Evolutionary conservation across 2,888 invertebrate genomes (phyloP).

Genomic region (Cabera pusaria): DNA sequence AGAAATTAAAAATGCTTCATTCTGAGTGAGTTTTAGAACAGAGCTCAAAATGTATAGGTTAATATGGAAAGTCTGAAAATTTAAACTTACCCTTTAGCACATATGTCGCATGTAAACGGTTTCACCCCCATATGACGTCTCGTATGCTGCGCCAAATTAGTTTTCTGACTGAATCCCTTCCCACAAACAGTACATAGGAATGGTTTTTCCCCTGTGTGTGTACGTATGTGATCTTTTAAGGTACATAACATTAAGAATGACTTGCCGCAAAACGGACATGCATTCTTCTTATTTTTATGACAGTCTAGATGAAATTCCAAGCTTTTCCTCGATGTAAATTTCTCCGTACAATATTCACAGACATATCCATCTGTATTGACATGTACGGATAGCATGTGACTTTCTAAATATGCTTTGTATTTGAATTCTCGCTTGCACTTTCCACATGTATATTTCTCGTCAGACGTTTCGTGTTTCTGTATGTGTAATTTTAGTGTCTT

Average conservation of each 20-base stretch:
- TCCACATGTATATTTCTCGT: conserved; percentile 52
- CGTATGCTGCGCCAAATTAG: conserved; percentile 83
- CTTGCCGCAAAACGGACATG: conserved; percentile 72
- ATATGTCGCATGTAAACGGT: conserved; percentile 69
- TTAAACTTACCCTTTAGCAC: conserved; percentile 58
- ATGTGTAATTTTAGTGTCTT: conserved; percentile 56
- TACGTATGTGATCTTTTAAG: conserved; percentile 82
- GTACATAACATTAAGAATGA: conserved; percentile 80
- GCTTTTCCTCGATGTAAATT: conserved; percentile 64
- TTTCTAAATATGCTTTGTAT: conserved; percentile 78
- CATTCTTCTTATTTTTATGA: conserved; percentile 76
- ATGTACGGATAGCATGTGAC: conserved; percentile 74
- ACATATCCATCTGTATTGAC: conserved; percentile 63
- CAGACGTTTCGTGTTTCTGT: conserved; percentile 53
- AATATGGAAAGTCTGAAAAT: too few species aligned
- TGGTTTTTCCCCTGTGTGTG: conserved; percentile 84
- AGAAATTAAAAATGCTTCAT: too few species aligned
- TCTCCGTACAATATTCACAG: conserved; percentile 71
- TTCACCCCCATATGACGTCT: conserved; percentile 80
- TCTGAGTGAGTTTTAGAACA: too few species aligned
- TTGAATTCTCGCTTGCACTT: conserved; percentile 79
- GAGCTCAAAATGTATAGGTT: too few species aligned
- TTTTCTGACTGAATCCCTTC: conserved; percentile 83
- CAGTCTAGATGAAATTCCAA: conserved; percentile 70
- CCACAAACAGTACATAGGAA: conserved; percentile 83